Base-by-base conservation (phyloP, 2,797 vertebrate species). In the Lycodopsis pacificus region DNA sequence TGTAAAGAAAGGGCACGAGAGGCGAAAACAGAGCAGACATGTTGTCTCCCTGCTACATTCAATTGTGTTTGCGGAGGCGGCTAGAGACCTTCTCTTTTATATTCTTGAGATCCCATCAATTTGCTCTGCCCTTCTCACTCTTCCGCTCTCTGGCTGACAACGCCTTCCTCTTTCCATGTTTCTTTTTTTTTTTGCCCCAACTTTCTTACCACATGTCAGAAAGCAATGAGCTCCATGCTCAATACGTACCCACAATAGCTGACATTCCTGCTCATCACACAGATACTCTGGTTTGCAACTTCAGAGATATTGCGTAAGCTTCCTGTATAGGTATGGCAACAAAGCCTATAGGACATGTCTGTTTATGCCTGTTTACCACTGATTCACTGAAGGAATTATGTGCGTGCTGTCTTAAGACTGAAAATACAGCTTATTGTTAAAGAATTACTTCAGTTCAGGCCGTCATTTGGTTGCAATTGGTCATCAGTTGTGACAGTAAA, bases 261-360 rank as follows among this genome's bases (percentile, higher is more conserved):
- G 82, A 94, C 95, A 93, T 95, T 95, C 94, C 95, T 86, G 69
- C 86, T 92, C 89, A 80, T 89, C 80, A 77, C 73, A 34, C 92
- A 84, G 20, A 12, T 67, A 40, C 90, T 92, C 80, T 88, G 61
- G 68, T 91, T 90, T 76, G 76, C 83, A 82, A 83, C 90, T 91
- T 91, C 77, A 92, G 85, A 22, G 48, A 25, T 91, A 86, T 80
- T 78, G 63, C 59, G 40, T 30, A 73, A 80, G 66, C 74, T 79
- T 42, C 64, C 62, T 61, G 83, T 68, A 84, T 70, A 86, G 81
- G 76, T 81, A 82, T 51, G 76, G 81, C 75, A 80, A 57, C 84
- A 57, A 64, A 78, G 79, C 67, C 76, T 80, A 74, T 77, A 89
- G 84, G 81, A 86, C 81, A 51, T 51, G 53, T 71, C 72, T 81